These are phyloP conservation scores for Limenitis camilla DNA, from an alignment of 2,888 invertebrate species.

Conservation along the genomic window DNA sequence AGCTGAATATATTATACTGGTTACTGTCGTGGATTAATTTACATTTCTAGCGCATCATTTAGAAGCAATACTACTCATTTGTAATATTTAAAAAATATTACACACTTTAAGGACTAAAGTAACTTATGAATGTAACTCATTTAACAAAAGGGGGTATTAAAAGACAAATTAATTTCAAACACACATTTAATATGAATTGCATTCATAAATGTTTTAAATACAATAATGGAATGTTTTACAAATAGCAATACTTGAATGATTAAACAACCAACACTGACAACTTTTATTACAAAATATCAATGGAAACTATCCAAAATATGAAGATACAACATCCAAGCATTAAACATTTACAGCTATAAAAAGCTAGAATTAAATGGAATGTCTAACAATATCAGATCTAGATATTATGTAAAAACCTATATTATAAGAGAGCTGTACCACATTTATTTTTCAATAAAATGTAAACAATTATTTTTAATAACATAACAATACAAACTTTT, in stretches of 20 bases:
- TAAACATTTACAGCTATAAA: neutral
- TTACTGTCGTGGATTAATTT: too few relatives aligned
- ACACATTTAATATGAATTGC: slow-evolving; percentile 72
- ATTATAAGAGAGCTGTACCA: too few relatives aligned
- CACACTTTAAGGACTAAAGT: neutral
- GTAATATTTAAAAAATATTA: neutral
- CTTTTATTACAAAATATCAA: neutral
- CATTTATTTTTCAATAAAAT: too few relatives aligned
- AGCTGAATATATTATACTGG: too few relatives aligned
- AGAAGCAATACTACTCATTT: too few relatives aligned
- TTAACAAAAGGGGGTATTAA: slow-evolving; percentile 38
- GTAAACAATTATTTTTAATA: too few relatives aligned
- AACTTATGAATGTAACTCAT: slow-evolving; percentile 72
- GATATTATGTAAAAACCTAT: too few relatives aligned
- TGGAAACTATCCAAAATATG: neutral
- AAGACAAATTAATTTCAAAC: slow-evolving; percentile 51
- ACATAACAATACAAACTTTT: too few relatives aligned
- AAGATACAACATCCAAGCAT: slow-evolving; percentile 1
- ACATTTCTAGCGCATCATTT: too few relatives aligned
- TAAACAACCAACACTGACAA: neutral
- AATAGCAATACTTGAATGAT: neutral
- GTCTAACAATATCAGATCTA: neutral
- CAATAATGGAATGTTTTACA: slow-evolving; percentile 19
- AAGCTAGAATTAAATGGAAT: slow-evolving; percentile 2
- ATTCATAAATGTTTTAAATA: slow-evolving; percentile 47